Evolutionary conservation across 2,113 vertebrate species (phyloP).

Genomic region (Syrmaticus mikado): DNA sequence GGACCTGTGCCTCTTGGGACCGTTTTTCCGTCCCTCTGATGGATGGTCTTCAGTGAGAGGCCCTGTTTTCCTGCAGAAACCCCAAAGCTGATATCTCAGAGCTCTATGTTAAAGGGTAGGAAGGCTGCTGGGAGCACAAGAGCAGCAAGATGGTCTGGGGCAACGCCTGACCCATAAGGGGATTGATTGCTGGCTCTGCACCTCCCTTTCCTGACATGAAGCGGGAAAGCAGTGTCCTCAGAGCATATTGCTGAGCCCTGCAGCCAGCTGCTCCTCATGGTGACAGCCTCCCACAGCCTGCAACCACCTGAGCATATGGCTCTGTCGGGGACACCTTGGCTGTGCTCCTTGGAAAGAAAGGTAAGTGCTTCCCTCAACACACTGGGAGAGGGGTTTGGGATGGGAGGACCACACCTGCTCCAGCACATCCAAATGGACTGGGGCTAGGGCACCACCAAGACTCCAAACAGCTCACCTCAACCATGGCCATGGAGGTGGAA

Average conservation of each 20-base stretch:
- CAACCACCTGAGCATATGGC: accelerated
- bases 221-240: not conserved
- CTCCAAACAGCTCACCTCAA: not conserved
- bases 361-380: not conserved
- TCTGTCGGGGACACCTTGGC: not conserved
- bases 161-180: not conserved
- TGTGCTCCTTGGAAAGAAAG: not conserved
- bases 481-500: not conserved
- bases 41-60: not conserved
- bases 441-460: not conserved
- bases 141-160: not conserved
- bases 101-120: accelerated
- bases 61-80: not conserved
- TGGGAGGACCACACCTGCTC: not conserved
- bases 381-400: not conserved
- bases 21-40: not conserved
- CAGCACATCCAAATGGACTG: not conserved
- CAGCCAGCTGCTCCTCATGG: not conserved
- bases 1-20: not conserved
- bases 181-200: not conserved
- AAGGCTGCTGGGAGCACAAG: not conserved
- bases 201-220: accelerated
- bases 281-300: not conserved
- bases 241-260: not conserved
- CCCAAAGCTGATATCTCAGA: accelerated